Percentiles rank a stretch among this genome's conserved stretches.
These are phyloP conservation scores for Drosophila parthenogenetica DNA, from an alignment of 2,888 invertebrate genomes.

Conservation along the genomic window DNA sequence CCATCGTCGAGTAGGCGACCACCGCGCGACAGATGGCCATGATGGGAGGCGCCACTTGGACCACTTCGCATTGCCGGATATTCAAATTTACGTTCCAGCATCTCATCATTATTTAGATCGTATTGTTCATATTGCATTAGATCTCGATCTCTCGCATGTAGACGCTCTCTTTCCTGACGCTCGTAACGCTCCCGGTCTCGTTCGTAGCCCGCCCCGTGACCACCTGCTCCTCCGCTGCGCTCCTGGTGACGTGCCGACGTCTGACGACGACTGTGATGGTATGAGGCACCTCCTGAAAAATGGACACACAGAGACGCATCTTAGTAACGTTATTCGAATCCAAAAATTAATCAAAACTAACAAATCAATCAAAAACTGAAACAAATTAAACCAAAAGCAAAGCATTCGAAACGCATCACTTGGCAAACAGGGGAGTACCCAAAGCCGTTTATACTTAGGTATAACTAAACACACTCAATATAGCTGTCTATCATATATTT, in stretches of 20 bases:
- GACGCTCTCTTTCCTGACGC: conserved; percentile 81
- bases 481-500: conserved; percentile 1
- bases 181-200: conserved; percentile 80
- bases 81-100: conserved; percentile 84
- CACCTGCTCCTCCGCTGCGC: conserved; percentile 72
- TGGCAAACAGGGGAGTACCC: conserved; percentile 30
- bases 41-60: conserved; percentile 78
- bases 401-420: conserved; percentile 74
- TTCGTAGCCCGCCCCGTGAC: conserved; percentile 68
- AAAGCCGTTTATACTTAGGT: conserved; percentile 24
- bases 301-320: conserved; percentile 36
- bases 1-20: conserved; percentile 82
- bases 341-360: neutral
- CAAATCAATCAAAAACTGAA: conserved; percentile 51
- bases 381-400: conserved; percentile 63
- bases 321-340: conserved; percentile 9
- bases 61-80: conserved; percentile 81
- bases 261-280: conserved; percentile 84
- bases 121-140: conserved; percentile 85
- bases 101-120: conserved; percentile 84
- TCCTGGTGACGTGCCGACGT: conserved; percentile 82
- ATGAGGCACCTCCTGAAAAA: conserved; percentile 84
- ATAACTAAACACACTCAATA: conserved; percentile 14
- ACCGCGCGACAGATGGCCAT: conserved; percentile 74
- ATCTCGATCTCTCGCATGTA: conserved; percentile 85